phyloP scores from a whole-genome alignment of 1,140 invertebrate species.

The Pogonomyrmex californicus region DNA sequence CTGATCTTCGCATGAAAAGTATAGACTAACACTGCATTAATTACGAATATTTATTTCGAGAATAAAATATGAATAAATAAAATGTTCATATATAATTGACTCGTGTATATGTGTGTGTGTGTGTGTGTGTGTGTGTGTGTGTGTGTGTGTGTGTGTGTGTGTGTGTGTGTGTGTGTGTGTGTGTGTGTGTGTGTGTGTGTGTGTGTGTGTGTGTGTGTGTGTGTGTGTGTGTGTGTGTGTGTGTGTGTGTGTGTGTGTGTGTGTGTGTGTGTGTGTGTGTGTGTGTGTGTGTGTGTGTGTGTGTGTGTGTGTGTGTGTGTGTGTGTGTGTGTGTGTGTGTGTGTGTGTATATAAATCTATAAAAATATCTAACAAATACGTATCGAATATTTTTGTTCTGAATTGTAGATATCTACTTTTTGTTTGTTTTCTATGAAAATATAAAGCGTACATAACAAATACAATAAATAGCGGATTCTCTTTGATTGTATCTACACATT shows the following conservation, averaged over 20 bases:
- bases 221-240: too few relatives aligned
- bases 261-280: too few relatives aligned
- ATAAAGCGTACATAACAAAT: conserved; percentile 16
- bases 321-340: too few relatives aligned
- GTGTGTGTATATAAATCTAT: background rate
- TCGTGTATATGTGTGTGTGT: too few relatives aligned
- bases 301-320: too few relatives aligned
- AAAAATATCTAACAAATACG: background rate
- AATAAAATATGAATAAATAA: conserved; percentile 74
- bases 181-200: too few relatives aligned
- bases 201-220: too few relatives aligned
- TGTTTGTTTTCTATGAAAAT: background rate
- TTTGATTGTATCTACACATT: background rate
- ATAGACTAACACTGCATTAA: conserved; percentile 41
- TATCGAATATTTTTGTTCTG: conserved; percentile 12
- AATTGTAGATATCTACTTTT: conserved; percentile 3
- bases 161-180: too few relatives aligned
- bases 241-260: too few relatives aligned
- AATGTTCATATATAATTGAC: conserved; percentile 41
- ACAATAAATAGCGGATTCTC: conserved; percentile 28
- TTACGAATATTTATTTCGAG: conserved; percentile 71
- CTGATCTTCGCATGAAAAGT: background rate
- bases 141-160: too few relatives aligned
- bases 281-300: too few relatives aligned
- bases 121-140: too few relatives aligned